Base-by-base conservation (phyloP, 2,113 vertebrate species). In the Phyllopteryx taeniolatus region DNA sequence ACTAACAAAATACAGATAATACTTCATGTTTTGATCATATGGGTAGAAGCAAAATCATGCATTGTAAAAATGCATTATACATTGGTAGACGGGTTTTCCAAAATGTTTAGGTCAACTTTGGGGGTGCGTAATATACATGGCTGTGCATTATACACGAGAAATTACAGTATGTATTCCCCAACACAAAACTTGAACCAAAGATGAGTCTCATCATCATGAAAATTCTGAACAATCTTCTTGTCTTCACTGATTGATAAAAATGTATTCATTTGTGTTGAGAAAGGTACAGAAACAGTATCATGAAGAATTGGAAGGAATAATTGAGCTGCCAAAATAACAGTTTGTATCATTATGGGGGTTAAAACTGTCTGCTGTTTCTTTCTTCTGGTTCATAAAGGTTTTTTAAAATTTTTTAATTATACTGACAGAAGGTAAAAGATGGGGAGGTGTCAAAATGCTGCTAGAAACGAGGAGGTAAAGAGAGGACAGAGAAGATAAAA, bases 401-500 rank as follows among this genome's bases (percentile, higher is more conserved):
- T 61, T 61, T 33, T 35, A n/a, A n/a, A n/a, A n/a, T n/a, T 57
- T 22, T n/a, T 31, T 27, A 35, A 33, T 39, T 51, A 68, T 12
- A 33, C 8, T 22, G 49, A n/a, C 20, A 39, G 33, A 39, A 54
- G 10, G 12, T 68, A 49, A 31, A 54, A 13, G 33, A 53, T 14
- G 44, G 53, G 20, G 15, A 42, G 20, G 39, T 56, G 49, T 42
- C 20, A 43, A 42, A 35, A 39, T 42, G 19, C 49, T 31, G 62
- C 17, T 11, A n/a, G n/a, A 66, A 39, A 67, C 5, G 22, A 61
- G 49, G 54, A 31, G 51, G 3, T 33, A 9, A 71, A 27, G 42
- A 60, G 14, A 68, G 43, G 61, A 46, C 43, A 49, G 27, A 73
- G 47, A 67, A 71, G 71, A 76, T 35, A 62, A 68, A 75, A 79